These are phyloP conservation scores for Mustela nigripes DNA, from an alignment of 2,113 vertebrate species.

Conservation along the genomic window DNA sequence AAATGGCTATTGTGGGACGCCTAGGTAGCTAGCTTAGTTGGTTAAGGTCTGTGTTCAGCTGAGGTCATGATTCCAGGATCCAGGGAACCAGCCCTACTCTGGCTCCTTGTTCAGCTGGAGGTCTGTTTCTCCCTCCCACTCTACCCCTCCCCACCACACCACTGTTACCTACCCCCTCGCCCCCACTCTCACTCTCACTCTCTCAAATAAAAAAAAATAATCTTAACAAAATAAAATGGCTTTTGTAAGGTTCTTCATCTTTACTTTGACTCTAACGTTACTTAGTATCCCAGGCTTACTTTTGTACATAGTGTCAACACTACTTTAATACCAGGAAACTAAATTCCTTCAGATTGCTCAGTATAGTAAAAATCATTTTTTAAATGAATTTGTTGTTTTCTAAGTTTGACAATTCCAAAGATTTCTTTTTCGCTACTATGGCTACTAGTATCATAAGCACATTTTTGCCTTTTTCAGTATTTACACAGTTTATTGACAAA, in stretches of 20 bases:
- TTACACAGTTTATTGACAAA: not conserved
- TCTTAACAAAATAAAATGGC: not conserved
- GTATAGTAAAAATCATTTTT: not conserved
- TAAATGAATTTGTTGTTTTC: not conserved
- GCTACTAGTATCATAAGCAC: not conserved
- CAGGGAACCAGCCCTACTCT: no score
- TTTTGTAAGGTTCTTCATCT: not conserved
- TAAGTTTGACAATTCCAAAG: conserved; percentile 1
- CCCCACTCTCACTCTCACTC: not conserved
- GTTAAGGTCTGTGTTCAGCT: not conserved
- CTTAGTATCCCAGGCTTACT: not conserved
- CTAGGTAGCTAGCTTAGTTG: not conserved
- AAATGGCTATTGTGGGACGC: not conserved
- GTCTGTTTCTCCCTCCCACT: not conserved
- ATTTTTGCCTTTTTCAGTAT: conserved; percentile 11
- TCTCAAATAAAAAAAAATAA: not conserved
- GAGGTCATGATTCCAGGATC: not conserved
- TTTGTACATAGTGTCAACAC: not conserved
- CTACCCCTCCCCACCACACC: not conserved
- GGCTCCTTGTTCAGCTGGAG: no score
- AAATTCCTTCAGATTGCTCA: not conserved
- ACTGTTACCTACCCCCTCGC: no score
- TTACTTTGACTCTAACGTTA: not conserved
- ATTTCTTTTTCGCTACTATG: not conserved
- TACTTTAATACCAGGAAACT: not conserved